Evolutionary conservation across 2,888 invertebrate genomes (phyloP).

Genomic region (Acanthosoma haemorrhoidale): DNA sequence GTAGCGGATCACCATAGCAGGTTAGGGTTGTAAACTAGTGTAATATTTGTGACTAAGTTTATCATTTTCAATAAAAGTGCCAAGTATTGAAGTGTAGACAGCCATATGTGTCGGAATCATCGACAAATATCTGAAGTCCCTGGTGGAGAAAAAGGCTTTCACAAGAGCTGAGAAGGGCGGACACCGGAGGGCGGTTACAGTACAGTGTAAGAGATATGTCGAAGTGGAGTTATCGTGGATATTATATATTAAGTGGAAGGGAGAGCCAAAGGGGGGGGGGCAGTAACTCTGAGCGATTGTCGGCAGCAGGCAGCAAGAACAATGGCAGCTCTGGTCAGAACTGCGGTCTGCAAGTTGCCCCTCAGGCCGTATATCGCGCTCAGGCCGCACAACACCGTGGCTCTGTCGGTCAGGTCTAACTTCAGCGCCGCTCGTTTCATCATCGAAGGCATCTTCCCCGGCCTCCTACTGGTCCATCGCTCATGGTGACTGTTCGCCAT

Average conservation of each 20-base stretch:
- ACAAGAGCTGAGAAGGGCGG: background rate
- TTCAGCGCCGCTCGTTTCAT: background rate
- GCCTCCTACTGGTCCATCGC: background rate
- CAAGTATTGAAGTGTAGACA: no score
- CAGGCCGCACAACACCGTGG: background rate
- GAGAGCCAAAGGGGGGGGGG: no score
- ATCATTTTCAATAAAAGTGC: no score
- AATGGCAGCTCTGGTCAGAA: background rate
- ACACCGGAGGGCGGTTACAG: no score
- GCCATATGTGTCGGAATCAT: no score
- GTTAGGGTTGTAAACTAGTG: no score
- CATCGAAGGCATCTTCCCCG: background rate
- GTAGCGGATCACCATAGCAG: no score
- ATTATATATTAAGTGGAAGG: conserved; percentile 2
- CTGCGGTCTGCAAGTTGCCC: background rate
- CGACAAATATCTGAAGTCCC: background rate
- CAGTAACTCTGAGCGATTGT: background rate
- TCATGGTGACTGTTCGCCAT: background rate
- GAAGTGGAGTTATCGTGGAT: no score
- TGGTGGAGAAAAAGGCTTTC: background rate
- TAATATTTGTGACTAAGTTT: no score
- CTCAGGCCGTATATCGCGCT: background rate
- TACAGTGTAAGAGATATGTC: background rate
- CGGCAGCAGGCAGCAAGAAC: background rate
- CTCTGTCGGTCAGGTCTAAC: background rate